Percentiles rank a stretch among this genome's conserved stretches.
Evolutionary conservation across 2,113 vertebrate genomes (phyloP).

Genomic region (Phrynosoma blainvillii): DNA sequence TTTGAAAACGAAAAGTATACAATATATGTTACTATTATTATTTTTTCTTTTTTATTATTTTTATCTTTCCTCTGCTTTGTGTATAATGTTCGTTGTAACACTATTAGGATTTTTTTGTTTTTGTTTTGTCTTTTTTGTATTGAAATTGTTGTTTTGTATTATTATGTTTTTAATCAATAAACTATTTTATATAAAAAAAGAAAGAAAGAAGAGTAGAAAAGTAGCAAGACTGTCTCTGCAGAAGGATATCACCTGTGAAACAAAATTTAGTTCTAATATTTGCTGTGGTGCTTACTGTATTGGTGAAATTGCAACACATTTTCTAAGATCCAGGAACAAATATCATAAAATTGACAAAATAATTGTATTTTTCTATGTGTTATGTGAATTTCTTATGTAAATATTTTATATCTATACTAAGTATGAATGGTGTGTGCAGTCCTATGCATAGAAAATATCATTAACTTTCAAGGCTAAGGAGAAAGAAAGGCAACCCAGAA

Average conservation of each 20-base stretch:
- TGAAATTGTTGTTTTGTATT: too few relatives aligned
- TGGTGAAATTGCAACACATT: background rate
- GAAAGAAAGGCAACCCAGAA: background rate
- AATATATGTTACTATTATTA: too few relatives aligned
- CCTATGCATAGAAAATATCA: background rate
- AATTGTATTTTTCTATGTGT: background rate
- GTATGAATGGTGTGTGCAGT: background rate
- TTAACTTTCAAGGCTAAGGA: conserved; percentile 25
- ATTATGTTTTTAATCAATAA: too few relatives aligned
- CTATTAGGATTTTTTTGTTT: too few relatives aligned
- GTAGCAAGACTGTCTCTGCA: conserved; percentile 3
- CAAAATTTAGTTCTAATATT: background rate
- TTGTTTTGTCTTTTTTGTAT: too few relatives aligned
- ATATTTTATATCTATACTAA: conserved; percentile 11
- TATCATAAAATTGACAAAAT: background rate
- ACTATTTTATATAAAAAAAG: too few relatives aligned
- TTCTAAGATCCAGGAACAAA: conserved; percentile 25
- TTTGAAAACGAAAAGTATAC: too few relatives aligned
- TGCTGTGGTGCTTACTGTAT: conserved; percentile 6
- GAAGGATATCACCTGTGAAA: conserved; percentile 21
- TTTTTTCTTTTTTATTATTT: too few relatives aligned
- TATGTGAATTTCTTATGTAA: conserved; percentile 32
- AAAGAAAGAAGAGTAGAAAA: too few relatives aligned
- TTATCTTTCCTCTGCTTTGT: too few relatives aligned
- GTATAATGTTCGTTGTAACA: too few relatives aligned